Percentiles rank a stretch among this genome's conserved stretches.
Conservation (phyloP, 2,797 vertebrate genomes). For the Ambastaia sidthimunki region DNA sequence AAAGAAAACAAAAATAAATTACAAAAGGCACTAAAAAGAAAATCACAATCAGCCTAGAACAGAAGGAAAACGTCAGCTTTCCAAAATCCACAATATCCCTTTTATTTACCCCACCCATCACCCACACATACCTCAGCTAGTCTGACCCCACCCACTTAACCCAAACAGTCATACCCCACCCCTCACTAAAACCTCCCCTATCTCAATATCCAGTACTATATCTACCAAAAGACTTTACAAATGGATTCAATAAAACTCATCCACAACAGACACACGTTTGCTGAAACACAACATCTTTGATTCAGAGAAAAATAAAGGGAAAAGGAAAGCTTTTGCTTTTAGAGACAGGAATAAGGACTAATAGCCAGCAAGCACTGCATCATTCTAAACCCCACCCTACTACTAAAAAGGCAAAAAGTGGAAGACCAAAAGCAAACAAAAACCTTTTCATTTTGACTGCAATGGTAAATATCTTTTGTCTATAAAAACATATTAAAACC, state of each 20-base stretch:
- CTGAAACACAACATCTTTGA: slow-evolving; percentile 19
- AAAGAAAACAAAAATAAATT: slow-evolving; percentile 63
- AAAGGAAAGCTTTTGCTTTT: slow-evolving; percentile 62
- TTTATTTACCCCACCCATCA: slow-evolving; percentile 72
- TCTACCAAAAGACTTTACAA: slow-evolving; percentile 41
- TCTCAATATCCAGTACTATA: slow-evolving; percentile 39
- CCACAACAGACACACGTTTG: slow-evolving; percentile 45
- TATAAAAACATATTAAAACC: slow-evolving; percentile 80
- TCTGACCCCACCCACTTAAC: slow-evolving; percentile 23
- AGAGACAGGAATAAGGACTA: slow-evolving; percentile 60
- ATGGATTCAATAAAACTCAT: slow-evolving; percentile 55
- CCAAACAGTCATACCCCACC: slow-evolving; percentile 20
- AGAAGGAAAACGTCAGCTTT: slow-evolving; percentile 21
- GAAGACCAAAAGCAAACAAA: slow-evolving; percentile 81
- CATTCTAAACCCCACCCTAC: slow-evolving; percentile 74
- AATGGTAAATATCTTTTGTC: slow-evolving; percentile 84
- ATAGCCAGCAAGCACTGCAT: slow-evolving; percentile 65
- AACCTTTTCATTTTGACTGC: slow-evolving; percentile 83
- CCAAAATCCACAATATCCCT: slow-evolving; percentile 48
- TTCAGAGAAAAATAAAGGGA: slow-evolving; percentile 25
- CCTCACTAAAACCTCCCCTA: slow-evolving; percentile 15
- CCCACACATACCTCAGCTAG: slow-evolving; percentile 13
- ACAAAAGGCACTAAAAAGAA: slow-evolving; percentile 32
- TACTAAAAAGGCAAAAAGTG: slow-evolving; percentile 89
- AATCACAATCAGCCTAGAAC: slow-evolving; percentile 24